Evolutionary conservation across 2,113 vertebrate genomes (phyloP).

Genomic region (Colius striatus): DNA sequence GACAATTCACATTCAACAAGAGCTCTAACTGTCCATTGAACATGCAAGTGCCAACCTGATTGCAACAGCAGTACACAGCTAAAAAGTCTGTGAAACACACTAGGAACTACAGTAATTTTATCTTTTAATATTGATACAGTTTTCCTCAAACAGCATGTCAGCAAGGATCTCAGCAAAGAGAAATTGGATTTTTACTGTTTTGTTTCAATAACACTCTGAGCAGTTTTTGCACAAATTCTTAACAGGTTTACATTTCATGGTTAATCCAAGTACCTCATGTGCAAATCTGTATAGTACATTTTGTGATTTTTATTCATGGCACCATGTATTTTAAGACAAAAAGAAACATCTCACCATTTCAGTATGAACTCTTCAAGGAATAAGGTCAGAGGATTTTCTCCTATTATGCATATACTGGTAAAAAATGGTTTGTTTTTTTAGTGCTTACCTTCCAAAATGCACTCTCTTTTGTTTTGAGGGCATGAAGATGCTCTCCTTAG

Average conservation of each 20-base stretch:
- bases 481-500: not conserved
- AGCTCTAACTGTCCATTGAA: not conserved
- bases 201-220: not conserved
- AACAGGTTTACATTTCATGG: not conserved
- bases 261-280: not conserved
- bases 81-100: not conserved
- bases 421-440: not conserved
- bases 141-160: not conserved
- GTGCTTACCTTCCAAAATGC: not conserved
- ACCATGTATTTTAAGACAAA: constrained; percentile 9
- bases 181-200: not conserved
- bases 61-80: not conserved
- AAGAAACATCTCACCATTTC: not conserved
- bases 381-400: not conserved
- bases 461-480: not conserved
- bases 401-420: not conserved
- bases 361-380: not conserved
- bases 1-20: not conserved
- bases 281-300: not conserved
- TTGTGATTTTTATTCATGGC: not conserved
- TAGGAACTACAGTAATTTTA: not conserved
- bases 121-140: not conserved
- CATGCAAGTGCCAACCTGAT: not conserved
- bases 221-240: not conserved
- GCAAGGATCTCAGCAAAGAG: not conserved